Conservation (phyloP, 2,888 invertebrate genomes). For the Lasioglossum morio region DNA sequence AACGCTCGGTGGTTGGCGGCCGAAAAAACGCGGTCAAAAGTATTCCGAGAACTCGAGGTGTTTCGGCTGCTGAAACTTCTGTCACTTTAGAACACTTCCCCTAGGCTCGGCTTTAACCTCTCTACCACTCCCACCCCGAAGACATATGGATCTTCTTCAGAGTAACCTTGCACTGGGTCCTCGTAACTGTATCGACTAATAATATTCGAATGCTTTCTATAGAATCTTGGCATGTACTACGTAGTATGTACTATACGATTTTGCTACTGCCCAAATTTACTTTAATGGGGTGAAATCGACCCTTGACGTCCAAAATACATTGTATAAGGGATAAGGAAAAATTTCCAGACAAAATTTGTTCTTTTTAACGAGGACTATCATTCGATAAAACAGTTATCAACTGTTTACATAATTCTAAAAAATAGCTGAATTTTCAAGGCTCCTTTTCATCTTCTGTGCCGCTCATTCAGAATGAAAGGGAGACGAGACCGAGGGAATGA, state of each 20-base stretch:
- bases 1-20: conserved; percentile 57
- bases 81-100: conserved; percentile 35
- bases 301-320: too few relatives aligned
- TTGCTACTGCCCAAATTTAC: too few relatives aligned
- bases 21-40: conserved; percentile 58
- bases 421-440: not conserved
- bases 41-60: conserved; percentile 58
- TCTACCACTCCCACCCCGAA: not conserved
- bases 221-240: too few relatives aligned
- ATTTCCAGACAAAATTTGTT: not conserved
- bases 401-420: not conserved
- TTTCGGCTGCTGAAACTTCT: conserved; percentile 6
- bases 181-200: too few relatives aligned
- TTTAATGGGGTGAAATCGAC: too few relatives aligned
- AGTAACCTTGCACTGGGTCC: not conserved
- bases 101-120: not conserved
- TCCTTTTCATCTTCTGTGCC: too few relatives aligned
- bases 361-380: too few relatives aligned
- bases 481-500: not conserved
- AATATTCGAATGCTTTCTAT: too few relatives aligned
- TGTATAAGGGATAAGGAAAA: not conserved
- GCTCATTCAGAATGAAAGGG: not conserved
- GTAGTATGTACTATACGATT: too few relatives aligned
- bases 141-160: not conserved
- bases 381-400: too few relatives aligned